Conservation (phyloP, 2,797 vertebrate species). For the Parotocinclus haroldoi region DNA sequence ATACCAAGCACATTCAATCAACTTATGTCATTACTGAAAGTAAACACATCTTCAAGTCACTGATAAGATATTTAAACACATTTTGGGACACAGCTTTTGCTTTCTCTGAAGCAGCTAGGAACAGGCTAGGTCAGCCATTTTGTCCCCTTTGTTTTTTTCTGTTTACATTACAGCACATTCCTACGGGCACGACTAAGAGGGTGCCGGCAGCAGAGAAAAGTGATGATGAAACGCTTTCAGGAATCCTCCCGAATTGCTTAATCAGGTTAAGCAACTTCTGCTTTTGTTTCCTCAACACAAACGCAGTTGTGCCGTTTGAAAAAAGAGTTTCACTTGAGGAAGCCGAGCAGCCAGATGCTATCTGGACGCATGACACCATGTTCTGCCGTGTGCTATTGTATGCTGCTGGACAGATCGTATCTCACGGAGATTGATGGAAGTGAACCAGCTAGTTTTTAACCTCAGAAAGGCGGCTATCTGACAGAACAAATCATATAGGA, state of each 20-base stretch:
- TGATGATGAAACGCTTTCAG: slow-evolving; percentile 37
- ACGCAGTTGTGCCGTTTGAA: slow-evolving; percentile 29
- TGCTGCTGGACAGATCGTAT: slow-evolving; percentile 20
- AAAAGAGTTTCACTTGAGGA: slow-evolving; percentile 21
- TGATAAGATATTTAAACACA: too few species aligned
- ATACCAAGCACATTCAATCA: too few species aligned
- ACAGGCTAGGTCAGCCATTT: slow-evolving; percentile 31
- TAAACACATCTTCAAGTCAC: too few species aligned
- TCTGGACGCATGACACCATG: slow-evolving; percentile 9
- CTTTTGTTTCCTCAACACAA: slow-evolving; percentile 52
- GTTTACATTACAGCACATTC: slow-evolving; percentile 41
- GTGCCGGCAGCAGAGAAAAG: slow-evolving; percentile 15
- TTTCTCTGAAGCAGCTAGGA: slow-evolving; percentile 7
- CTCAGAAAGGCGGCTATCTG: background rate
- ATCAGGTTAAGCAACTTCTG: slow-evolving; percentile 49
- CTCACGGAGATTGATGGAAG: slow-evolving; percentile 3
- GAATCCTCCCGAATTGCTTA: slow-evolving; percentile 40
- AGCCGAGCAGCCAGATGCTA: slow-evolving; percentile 17
- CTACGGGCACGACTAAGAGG: slow-evolving; percentile 17
- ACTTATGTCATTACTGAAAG: too few species aligned
- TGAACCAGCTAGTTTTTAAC: slow-evolving; percentile 15
- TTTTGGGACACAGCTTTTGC: too few species aligned
- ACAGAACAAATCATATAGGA: too few species aligned
- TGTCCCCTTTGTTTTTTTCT: slow-evolving; percentile 17
- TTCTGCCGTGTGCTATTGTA: slow-evolving; percentile 15